Evolutionary conservation across 2,113 vertebrate genomes (phyloP), one percentile per base, ranked within the genome.

Genomic region (Gobio gobio): DNA sequence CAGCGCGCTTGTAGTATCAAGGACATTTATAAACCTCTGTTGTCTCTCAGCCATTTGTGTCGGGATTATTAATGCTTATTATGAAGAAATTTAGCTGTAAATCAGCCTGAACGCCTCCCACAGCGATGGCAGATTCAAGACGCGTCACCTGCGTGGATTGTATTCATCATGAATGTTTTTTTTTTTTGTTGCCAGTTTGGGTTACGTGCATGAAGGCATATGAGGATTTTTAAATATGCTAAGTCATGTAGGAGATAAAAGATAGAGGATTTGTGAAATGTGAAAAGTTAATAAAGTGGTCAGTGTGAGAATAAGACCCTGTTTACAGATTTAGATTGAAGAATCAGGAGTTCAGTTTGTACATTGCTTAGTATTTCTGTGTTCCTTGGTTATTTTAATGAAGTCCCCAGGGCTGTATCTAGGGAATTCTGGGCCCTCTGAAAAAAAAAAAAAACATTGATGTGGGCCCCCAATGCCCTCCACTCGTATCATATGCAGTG

Each of bases 1-100:
- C 2, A n/a, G 49, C 7, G 0, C 26, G 29, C n/a, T 56, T 58
- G 20, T 56, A 64, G 33, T 40, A n/a, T 47, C 26, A 78, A 81
- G 43, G 80, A 68, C 16, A 13, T 78, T 85, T 78, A 83, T 26
- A 10, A 33, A 66, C 29, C 72, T 22, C 9, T 56, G 29, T 5
- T 54, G 51, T 58, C 64, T 84, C 56, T 70, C 24, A 73, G 33
- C 49, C 40, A 22, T 76, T 47, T 82, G 61, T 85, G 51, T 59
- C 63, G 63, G 36, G 33, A 78, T 84, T 66, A 26, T 76, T 68
- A 43, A 84, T 66, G 33, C 8, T 18, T 33, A 56, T 63, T 76
- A 64, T 26, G 47, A 20, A 13, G 3, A 33, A 40, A 54, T 64
- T 54, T 64, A 51, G 56, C 72, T 18, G 58, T 84, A 51, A 77